Percentiles rank a stretch among this genome's conserved stretches.
Evolutionary conservation across 2,888 invertebrate species (phyloP).

Genomic region (Chalcis sispes): DNA sequence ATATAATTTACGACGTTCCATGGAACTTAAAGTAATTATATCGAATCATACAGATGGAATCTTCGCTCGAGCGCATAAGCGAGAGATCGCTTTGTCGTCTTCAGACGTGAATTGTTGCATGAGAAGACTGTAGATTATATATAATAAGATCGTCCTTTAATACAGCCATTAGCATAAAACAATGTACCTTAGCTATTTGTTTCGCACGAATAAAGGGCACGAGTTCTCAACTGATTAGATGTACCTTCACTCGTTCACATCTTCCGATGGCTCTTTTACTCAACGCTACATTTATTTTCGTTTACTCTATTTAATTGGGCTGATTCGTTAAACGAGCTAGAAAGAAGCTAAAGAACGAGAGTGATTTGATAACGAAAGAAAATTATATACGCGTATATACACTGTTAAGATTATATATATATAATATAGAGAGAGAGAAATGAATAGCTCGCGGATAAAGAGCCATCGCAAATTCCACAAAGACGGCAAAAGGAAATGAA

Average conservation of each 20-base stretch:
- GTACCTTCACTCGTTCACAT: slow-evolving; percentile 6
- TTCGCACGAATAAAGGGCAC: not conserved
- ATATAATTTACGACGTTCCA: not conserved
- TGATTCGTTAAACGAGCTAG: not conserved
- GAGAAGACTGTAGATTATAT: slow-evolving; percentile 22
- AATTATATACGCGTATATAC: not conserved
- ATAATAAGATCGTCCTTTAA: slow-evolving; percentile 55
- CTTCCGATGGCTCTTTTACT: not conserved
- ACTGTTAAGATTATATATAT: too few species aligned
- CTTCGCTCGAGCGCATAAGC: not conserved
- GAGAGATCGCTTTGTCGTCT: not conserved
- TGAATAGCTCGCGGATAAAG: not conserved
- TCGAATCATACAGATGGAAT: slow-evolving; percentile 15
- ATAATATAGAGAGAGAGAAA: not conserved
- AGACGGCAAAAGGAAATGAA: not conserved
- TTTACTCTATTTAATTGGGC: slow-evolving; percentile 26
- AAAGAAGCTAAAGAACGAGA: not conserved
- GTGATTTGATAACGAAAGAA: slow-evolving; percentile 6
- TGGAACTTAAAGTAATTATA: slow-evolving; percentile 22
- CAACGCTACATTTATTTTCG: slow-evolving; percentile 18
- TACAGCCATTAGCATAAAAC: slow-evolving; percentile 60
- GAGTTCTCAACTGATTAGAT: slow-evolving; percentile 21
- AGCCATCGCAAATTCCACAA: too few species aligned
- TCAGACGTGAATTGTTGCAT: not conserved
- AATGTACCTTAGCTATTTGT: slow-evolving; percentile 55